A percentile compares a stretch with the other conserved stretches of the same genome.
phyloP scores from a whole-genome alignment of 1,140 invertebrate genomes.

The Saccostrea cuccullata region DNA sequence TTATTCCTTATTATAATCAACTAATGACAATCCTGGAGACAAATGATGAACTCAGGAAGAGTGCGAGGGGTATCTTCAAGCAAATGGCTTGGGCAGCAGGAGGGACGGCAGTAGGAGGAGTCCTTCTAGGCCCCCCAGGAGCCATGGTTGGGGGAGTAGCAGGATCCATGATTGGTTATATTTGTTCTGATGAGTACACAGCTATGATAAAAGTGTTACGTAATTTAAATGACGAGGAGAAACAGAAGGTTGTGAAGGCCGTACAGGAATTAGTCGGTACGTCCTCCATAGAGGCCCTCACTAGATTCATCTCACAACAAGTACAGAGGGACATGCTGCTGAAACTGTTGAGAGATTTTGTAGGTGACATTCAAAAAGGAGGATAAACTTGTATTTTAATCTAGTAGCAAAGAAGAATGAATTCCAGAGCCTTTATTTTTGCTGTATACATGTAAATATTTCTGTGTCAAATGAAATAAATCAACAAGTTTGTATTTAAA shows the following conservation, averaged over 20 bases:
- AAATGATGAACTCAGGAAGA: conserved; percentile 69
- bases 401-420: too few species aligned
- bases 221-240: conserved; percentile 69
- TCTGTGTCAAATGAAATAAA: too few species aligned
- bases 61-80: conserved; percentile 70
- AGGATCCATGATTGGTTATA: conserved; percentile 70
- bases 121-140: conserved; percentile 65
- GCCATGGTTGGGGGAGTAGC: conserved; percentile 67
- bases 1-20: conserved; percentile 74
- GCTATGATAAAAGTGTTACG: conserved; percentile 68
- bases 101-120: conserved; percentile 64
- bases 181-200: conserved; percentile 66
- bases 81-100: conserved; percentile 69
- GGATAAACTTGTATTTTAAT: neutral
- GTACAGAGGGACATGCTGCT: conserved; percentile 56
- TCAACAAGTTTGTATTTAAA: too few species aligned
- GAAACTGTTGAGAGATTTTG: conserved; percentile 37
- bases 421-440: too few species aligned
- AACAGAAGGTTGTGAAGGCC: conserved; percentile 65
- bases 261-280: conserved; percentile 73
- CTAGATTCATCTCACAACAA: conserved; percentile 67
- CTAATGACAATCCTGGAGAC: conserved; percentile 71
- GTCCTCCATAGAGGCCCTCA: conserved; percentile 67
- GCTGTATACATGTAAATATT: too few species aligned
- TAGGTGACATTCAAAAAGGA: conserved; percentile 35